These are phyloP conservation scores for Lasioglossum marginatum DNA, from an alignment of 2,888 invertebrate genomes.

Conservation along the genomic window DNA sequence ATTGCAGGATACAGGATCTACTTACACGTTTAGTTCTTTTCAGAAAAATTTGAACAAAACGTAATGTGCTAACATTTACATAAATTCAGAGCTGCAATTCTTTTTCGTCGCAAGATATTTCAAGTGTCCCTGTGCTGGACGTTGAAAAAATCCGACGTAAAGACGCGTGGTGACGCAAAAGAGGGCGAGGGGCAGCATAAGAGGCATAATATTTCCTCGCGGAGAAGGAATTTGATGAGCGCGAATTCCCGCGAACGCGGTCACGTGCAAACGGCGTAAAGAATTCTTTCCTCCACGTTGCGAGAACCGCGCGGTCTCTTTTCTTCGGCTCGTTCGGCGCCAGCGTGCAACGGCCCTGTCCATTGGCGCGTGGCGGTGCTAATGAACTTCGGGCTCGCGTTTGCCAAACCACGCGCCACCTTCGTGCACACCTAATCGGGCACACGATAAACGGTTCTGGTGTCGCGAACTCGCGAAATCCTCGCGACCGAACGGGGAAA, in stretches of 20 bases:
- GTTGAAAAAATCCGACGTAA: background rate
- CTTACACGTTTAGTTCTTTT: accelerated
- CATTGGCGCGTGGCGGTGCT: constrained; percentile 72
- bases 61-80: background rate
- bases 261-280: constrained; percentile 41
- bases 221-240: constrained; percentile 55
- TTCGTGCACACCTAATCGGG: constrained; percentile 21
- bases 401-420: constrained; percentile 64
- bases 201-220: constrained; percentile 40
- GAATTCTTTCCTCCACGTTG: constrained; percentile 46
- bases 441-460: background rate
- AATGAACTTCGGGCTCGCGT: constrained; percentile 71
- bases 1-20: background rate
- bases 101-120: background rate
- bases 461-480: constrained; percentile 1
- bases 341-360: constrained; percentile 65
- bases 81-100: background rate
- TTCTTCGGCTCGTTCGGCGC: constrained; percentile 29
- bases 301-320: constrained; percentile 20
- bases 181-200: background rate
- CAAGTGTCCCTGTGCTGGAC: background rate
- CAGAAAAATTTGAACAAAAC: background rate
- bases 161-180: background rate
- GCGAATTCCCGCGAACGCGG: constrained; percentile 30
- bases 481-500: background rate